Percentiles rank a stretch among this genome's conserved stretches.
Conservation (phyloP, 2,888 invertebrate species). For the Oligia fasciuncula region DNA sequence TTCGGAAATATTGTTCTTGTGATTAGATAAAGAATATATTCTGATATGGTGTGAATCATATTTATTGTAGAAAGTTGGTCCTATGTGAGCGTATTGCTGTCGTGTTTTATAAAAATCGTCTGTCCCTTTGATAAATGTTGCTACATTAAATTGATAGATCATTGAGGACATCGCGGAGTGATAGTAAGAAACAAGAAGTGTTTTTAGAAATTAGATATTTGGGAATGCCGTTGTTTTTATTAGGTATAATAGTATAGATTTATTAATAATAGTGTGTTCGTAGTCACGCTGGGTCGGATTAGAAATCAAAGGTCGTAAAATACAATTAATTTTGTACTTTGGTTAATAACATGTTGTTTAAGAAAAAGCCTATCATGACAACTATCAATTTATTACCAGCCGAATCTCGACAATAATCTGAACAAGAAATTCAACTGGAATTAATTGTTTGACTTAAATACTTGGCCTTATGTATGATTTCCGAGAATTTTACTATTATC, state of each 20-base stretch:
- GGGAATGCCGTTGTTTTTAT: slow-evolving; percentile 49
- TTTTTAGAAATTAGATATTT: slow-evolving; percentile 50
- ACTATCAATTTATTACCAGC: slow-evolving; percentile 30
- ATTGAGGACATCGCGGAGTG: slow-evolving; percentile 20
- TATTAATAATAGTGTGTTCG: slow-evolving; percentile 43
- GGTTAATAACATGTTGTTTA: slow-evolving; percentile 38
- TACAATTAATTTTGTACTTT: slow-evolving; percentile 50
- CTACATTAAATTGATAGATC: slow-evolving; percentile 55
- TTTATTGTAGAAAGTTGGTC: slow-evolving; percentile 72
- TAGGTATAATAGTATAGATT: slow-evolving; percentile 43
- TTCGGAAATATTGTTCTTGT: slow-evolving; percentile 70
- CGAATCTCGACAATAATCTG: slow-evolving; percentile 41
- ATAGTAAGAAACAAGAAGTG: slow-evolving; percentile 45
- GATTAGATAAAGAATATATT: slow-evolving; percentile 74
- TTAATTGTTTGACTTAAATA: slow-evolving; percentile 34
- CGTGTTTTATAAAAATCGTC: slow-evolving; percentile 50
- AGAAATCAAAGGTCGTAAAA: slow-evolving; percentile 42
- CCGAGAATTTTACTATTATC: slow-evolving; percentile 11
- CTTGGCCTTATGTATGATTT: not conserved
- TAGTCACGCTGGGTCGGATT: slow-evolving; percentile 34
- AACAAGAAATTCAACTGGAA: slow-evolving; percentile 24
- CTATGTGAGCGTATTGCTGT: slow-evolving; percentile 30
- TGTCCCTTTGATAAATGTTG: slow-evolving; percentile 61
- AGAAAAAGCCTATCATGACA: slow-evolving; percentile 26
- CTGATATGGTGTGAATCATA: slow-evolving; percentile 72